Evolutionary conservation across 2,113 vertebrate genomes (phyloP), one percentile per base, ranked within the genome.

Genomic region (Saccopteryx bilineata): DNA sequence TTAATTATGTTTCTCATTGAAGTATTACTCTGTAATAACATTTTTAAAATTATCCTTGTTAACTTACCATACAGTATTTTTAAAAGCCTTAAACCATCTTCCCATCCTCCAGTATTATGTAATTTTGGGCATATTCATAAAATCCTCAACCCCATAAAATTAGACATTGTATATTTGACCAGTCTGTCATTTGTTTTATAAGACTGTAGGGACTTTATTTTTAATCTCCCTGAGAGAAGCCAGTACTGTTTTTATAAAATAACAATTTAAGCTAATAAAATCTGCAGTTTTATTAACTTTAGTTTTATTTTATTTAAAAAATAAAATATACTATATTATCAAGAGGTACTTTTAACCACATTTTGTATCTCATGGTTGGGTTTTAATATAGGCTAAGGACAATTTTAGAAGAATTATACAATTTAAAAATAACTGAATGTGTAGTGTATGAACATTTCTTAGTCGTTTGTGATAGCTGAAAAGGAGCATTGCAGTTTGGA

Each of bases 1-100:
- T 92, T 96, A 80, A 82, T 95, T 96, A 82, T 31, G 72, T 86
- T 96, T 95, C 31, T 94, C 13, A 21, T 75, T 80, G 31, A 92
- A 85, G 71, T 92, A 83, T 93, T 93, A 81, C 28, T 89, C 58
- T 54, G n/a, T 81, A 68, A 83, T 86, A 24, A 6, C 9, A 92
- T 71, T 97, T 94, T 48, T 24, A 81, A 96, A 92, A 63, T 94
- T 58, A 26, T 23, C 9, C 1, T 0, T 78, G 18, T 74, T 95
- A 88, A 89, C 65, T 89, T 61, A 3, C 33, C 50, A 54, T 85
- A 79, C 5, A 66, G 2, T 71, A 7, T 89, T 83, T 97, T 96
- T 96, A 54, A 71, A 74, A 63, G 58, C 76, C 5, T 90, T 69
- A 92, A 83, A 63, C 68, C 54, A 48, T 95, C 28, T 81, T 52